Conservation (phyloP, 2,113 vertebrate genomes). For the Bubo blakistoni region DNA sequence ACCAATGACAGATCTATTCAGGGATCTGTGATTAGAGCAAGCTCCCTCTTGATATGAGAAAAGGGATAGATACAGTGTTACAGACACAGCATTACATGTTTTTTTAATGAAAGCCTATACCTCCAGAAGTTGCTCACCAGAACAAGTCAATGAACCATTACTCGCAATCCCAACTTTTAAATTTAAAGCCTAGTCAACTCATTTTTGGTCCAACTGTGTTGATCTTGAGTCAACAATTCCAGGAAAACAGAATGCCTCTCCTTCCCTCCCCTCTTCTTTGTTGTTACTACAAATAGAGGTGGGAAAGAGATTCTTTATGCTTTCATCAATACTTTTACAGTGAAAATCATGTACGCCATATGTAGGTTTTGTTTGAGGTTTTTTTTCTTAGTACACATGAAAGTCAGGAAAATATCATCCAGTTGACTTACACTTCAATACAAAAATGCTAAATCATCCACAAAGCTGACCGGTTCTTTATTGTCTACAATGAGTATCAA, state of each 20-base stretch:
- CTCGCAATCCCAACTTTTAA: constrained; percentile 28
- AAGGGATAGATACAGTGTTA: not conserved
- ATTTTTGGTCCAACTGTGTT: not conserved
- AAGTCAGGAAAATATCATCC: not conserved
- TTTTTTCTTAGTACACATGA: not conserved
- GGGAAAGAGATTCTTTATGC: not conserved
- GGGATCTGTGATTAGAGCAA: not conserved
- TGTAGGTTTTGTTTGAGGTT: not conserved
- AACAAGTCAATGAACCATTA: constrained; percentile 30
- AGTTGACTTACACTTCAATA: not conserved
- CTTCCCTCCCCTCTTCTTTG: not conserved
- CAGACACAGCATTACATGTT: not conserved
- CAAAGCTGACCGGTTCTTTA: not conserved
- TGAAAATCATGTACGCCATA: not conserved
- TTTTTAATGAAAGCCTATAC: constrained; percentile 3
- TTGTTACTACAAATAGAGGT: not conserved
- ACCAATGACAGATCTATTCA: not conserved
- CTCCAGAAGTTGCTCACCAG: not conserved
- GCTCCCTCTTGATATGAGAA: not conserved
- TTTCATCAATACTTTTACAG: not conserved
- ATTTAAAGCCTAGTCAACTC: not conserved
- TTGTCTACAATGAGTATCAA: not conserved
- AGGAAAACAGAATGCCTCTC: not conserved
- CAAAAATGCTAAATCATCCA: not conserved
- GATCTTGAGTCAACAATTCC: not conserved